Evolutionary conservation across 2,797 vertebrate genomes (phyloP), one percentile per base, ranked within the genome.

Genomic region (Cephalopachus bancanus): DNA sequence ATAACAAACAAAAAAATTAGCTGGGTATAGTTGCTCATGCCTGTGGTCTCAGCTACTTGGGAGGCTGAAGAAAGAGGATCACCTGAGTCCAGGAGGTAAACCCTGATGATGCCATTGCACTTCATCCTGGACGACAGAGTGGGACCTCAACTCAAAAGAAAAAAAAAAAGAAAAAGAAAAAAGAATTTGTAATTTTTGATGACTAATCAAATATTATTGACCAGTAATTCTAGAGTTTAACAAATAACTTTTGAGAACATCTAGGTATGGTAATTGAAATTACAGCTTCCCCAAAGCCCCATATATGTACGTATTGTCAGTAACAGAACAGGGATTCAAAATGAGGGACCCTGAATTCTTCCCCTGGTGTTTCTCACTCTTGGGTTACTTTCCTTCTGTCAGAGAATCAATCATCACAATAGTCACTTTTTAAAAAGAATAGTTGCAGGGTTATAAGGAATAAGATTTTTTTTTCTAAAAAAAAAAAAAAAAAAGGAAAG

Each of bases 201-300:
- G 14, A 95, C 8, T 94, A 72, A 51, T 64, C 17, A 76, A 57
- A 57, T 59, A 69, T 55, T 87, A 81, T 80, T 90, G n/a, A 74
- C 89, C 30, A 53, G 8, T 19, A 28, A 78, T 76, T 78, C 20
- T 87, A 55, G 37, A 76, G 3, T 55, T 80, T 53, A 80, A 49
- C n/a, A 69, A 80, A 84, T 14, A 69, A 14, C 2, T 75, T 75
- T 83, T 78, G 28, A 93, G 79, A 75, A 65, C 5, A 28, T 19
- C 4, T 33, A 14, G 8, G 24, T 11, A 19, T 83, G 6, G 24
- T 0, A 28, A 28, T 17, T 33, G 14, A 57, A 60, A 16, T 24
- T 49, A 89, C 20, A 53, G 30, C 10, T 75, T 75, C 3, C 19
- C 30, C 51, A 65, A 17, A 28, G 1, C 33, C 10, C 3, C 20